These are phyloP conservation scores for Phalacrocorax brasilianus DNA, from an alignment of 2,113 vertebrate species.

Conservation along the genomic window DNA sequence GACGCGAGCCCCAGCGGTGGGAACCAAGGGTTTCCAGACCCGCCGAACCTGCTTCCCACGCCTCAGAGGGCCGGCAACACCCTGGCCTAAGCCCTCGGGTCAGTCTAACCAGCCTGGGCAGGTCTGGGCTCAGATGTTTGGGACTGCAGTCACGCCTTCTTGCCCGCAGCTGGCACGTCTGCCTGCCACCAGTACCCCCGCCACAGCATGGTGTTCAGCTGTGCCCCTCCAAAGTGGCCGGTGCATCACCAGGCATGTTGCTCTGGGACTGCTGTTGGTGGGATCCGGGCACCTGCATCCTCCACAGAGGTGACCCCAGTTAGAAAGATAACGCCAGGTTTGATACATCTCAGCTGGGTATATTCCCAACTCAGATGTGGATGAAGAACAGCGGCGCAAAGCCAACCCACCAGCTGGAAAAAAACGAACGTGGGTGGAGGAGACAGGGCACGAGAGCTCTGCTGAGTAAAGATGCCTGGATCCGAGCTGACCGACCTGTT, in stretches of 20 bases:
- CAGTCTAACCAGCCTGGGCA: conserved; percentile 28
- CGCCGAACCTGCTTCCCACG: background rate
- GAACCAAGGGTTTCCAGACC: background rate
- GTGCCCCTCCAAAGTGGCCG: rapidly evolving
- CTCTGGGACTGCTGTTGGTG: background rate
- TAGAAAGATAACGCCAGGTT: background rate
- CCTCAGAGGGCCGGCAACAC: conserved; percentile 23
- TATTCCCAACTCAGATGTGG: rapidly evolving
- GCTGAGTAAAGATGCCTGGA: background rate
- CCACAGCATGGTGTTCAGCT: rapidly evolving
- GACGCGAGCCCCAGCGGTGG: background rate
- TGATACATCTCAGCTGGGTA: background rate
- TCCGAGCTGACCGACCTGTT: background rate
- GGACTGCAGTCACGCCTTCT: background rate
- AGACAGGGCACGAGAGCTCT: background rate
- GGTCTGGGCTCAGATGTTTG: background rate
- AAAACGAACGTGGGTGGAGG: background rate
- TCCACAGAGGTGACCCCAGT: background rate
- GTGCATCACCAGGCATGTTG: rapidly evolving
- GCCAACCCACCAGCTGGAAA: background rate
- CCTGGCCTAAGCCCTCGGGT: conserved; percentile 30
- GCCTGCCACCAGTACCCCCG: rapidly evolving
- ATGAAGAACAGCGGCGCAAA: background rate
- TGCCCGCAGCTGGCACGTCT: background rate
- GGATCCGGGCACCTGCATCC: background rate